Percentiles rank a stretch among this genome's conserved stretches.
Conservation (phyloP, 2,797 vertebrate species). For the Periparus ater region DNA sequence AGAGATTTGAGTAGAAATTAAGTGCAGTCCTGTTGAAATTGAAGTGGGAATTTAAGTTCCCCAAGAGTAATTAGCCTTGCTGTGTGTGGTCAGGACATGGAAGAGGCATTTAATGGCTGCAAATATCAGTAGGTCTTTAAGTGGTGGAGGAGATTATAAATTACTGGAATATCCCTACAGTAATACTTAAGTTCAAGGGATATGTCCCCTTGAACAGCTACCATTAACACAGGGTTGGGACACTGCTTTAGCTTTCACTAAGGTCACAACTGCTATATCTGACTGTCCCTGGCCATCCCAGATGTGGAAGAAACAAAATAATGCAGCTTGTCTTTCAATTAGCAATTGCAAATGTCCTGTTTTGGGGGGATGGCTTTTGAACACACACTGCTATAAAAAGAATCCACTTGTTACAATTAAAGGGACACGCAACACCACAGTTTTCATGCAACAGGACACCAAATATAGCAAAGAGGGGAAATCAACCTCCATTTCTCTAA, state of each 20-base stretch:
- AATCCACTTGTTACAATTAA: background rate
- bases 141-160: background rate
- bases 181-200: background rate
- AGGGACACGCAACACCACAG: fast-evolving
- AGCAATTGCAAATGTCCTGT: background rate
- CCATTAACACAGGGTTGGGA: background rate
- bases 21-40: slow-evolving; percentile 58
- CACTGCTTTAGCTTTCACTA: background rate
- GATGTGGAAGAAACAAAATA: background rate
- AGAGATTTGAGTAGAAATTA: slow-evolving; percentile 53
- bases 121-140: slow-evolving; percentile 23
- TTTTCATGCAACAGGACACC: background rate
- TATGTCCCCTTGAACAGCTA: background rate
- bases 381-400: background rate
- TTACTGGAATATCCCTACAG: background rate
- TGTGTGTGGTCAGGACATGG: slow-evolving; percentile 48
- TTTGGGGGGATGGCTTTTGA: background rate
- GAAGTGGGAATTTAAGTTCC: slow-evolving; percentile 59
- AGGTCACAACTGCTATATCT: background rate
- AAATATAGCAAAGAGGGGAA: background rate
- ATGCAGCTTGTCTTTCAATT: background rate
- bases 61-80: slow-evolving; percentile 47
- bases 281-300: background rate
- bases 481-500: background rate
- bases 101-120: slow-evolving; percentile 32